These are phyloP conservation scores for Ornithorhynchus anatinus DNA, from an alignment of 2,113 vertebrate genomes.

Conservation along the genomic window DNA sequence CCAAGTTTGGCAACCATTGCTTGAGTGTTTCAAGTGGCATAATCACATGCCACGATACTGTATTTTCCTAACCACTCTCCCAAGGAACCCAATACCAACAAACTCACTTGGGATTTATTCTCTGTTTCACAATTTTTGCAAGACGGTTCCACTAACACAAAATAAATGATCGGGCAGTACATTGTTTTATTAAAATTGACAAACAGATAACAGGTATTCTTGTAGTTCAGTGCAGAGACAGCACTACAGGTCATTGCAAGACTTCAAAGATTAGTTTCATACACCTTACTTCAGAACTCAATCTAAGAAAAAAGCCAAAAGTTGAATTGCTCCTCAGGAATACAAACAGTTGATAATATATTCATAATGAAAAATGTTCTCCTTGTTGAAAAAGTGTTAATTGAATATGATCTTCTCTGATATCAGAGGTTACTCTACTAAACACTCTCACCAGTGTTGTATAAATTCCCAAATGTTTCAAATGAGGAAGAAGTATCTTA, in stretches of 20 bases:
- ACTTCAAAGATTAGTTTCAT: neutral
- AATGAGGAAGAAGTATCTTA: neutral
- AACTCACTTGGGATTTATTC: neutral
- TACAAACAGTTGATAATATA: neutral
- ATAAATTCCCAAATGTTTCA: constrained; percentile 9
- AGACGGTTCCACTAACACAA: constrained; percentile 30
- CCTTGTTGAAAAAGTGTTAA: neutral
- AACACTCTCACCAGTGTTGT: constrained; percentile 25
- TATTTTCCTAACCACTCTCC: neutral
- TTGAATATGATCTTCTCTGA: neutral
- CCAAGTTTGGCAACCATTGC: constrained; percentile 36
- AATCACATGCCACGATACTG: neutral
- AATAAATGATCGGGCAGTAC: constrained; percentile 26
- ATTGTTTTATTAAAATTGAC: neutral
- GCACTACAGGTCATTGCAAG: neutral
- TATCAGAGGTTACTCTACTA: constrained; percentile 7
- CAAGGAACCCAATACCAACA: neutral
- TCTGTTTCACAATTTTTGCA: constrained; percentile 10
- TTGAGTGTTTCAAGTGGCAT: constrained; percentile 43
- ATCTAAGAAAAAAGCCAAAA: neutral
- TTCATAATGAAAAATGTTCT: neutral
- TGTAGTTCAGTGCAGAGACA: neutral
- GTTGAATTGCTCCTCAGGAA: neutral
- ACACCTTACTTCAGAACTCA: neutral
- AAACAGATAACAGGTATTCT: neutral